Conservation (phyloP, 2,113 vertebrate genomes). For the Cranoglanis bouderius region DNA sequence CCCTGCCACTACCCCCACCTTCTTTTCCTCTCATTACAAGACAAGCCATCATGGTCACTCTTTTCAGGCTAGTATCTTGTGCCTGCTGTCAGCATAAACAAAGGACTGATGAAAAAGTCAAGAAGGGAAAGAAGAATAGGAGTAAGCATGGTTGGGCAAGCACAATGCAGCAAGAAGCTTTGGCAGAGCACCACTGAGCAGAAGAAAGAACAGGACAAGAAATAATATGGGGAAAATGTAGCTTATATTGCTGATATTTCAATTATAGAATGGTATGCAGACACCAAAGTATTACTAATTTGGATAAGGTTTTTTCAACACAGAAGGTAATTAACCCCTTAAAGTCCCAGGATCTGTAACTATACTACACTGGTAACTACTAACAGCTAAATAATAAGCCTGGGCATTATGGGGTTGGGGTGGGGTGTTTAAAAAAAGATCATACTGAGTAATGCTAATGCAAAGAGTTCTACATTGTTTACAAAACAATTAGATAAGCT, state of each 20-base stretch:
- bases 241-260: not conserved
- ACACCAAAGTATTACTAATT: not conserved
- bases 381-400: too few relatives aligned
- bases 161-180: not conserved
- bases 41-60: not conserved
- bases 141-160: not conserved
- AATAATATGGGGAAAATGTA: not conserved
- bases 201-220: not conserved
- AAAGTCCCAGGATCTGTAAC: not conserved
- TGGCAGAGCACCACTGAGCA: not conserved
- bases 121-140: not conserved
- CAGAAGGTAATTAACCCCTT: not conserved
- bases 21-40: not conserved
- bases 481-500: too few relatives aligned
- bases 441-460: too few relatives aligned
- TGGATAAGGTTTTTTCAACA: not conserved
- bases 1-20: too few relatives aligned
- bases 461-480: too few relatives aligned
- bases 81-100: not conserved
- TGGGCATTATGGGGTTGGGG: too few relatives aligned
- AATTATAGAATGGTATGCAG: not conserved
- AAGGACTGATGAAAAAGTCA: not conserved
- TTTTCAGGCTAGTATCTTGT: not conserved
- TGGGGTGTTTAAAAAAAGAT: too few relatives aligned
- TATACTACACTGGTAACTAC: not conserved